phyloP scores from a whole-genome alignment of 2,113 vertebrate species.

The Onychorhynchus coronatus region DNA sequence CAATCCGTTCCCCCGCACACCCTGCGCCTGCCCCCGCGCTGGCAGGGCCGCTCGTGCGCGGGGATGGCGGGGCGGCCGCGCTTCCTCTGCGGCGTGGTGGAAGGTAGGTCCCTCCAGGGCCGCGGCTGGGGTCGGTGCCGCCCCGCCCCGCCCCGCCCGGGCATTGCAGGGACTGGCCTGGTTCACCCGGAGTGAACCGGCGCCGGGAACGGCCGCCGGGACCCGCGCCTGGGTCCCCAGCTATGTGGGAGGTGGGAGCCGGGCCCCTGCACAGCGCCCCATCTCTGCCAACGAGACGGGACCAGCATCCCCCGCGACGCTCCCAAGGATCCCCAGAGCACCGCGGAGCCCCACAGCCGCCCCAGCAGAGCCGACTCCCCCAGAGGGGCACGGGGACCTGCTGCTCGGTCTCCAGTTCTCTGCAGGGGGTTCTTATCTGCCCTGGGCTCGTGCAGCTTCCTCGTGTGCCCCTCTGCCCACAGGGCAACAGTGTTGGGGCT shows the following conservation, averaged over 20 bases:
- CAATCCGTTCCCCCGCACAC: neutral
- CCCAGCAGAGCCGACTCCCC: neutral
- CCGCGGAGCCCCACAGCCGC: neutral
- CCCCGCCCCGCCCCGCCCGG: neutral
- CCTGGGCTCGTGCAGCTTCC: neutral
- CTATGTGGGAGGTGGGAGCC: neutral
- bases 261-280: neutral
- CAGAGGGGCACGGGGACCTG: neutral
- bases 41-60: neutral
- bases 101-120: slow-evolving; percentile 71
- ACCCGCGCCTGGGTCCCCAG: neutral
- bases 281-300: neutral
- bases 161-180: neutral
- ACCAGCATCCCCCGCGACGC: neutral
- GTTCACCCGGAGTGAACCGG: neutral
- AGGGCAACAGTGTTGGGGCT: neutral
- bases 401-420: neutral
- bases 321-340: neutral
- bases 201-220: neutral
- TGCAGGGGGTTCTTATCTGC: neutral
- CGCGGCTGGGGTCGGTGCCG: neutral
- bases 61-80: slow-evolving; percentile 73
- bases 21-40: neutral
- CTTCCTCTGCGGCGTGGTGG: slow-evolving; percentile 85
- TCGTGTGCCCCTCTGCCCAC: neutral